Percentiles rank a stretch among this genome's conserved stretches.
Evolutionary conservation across 2,797 vertebrate genomes (phyloP).

Genomic region (Ctenopoma multispine): DNA sequence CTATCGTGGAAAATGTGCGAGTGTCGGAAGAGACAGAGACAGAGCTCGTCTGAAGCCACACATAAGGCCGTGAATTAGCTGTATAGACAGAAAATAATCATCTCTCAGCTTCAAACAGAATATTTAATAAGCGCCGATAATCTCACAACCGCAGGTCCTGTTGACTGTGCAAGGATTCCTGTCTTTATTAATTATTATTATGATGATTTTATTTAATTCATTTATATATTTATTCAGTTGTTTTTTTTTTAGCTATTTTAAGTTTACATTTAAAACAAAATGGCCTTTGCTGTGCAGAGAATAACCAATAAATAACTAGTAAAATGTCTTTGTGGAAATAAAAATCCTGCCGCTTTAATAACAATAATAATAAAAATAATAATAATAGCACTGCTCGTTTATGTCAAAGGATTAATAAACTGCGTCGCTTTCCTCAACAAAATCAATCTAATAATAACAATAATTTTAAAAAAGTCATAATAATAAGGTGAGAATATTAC

Average conservation of each 20-base stretch:
- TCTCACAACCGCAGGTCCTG: conserved; percentile 54
- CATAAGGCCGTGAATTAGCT: conserved; percentile 31
- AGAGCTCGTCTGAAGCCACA: neutral
- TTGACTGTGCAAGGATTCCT: conserved; percentile 15
- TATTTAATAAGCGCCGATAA: conserved; percentile 64
- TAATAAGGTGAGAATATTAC: conserved; percentile 22
- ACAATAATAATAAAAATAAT: neutral
- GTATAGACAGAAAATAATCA: conserved; percentile 35
- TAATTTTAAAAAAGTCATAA: neutral
- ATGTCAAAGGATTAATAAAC: too few relatives aligned
- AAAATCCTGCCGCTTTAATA: neutral
- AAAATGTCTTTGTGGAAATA: neutral
- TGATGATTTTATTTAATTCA: neutral
- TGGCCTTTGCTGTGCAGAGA: neutral
- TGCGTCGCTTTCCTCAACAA: neutral
- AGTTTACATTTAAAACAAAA: neutral
- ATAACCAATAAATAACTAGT: neutral
- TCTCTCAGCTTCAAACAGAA: conserved; percentile 73
- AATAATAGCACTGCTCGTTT: neutral
- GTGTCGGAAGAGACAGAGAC: too few relatives aligned
- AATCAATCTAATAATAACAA: neutral
- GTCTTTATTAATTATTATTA: conserved; percentile 1
- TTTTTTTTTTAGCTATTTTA: neutral
- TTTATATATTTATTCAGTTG: neutral
- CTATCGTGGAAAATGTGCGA: neutral